Evolutionary conservation across 2,797 vertebrate species (phyloP).

Genomic region (Channa striata): DNA sequence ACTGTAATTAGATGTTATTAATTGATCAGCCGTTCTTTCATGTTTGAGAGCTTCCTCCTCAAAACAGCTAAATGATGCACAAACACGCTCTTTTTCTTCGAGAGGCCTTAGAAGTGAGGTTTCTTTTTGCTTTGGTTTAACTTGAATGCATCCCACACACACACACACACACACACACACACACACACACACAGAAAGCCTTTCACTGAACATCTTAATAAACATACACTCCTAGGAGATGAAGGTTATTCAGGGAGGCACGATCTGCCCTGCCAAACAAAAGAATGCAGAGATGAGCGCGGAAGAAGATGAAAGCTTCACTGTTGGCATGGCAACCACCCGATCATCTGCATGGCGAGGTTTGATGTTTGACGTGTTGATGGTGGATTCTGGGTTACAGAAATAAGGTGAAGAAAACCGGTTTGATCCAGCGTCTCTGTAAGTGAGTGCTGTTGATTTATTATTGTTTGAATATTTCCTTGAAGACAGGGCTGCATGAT

Average conservation of each 20-base stretch:
- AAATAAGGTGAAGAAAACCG: slow-evolving; percentile 45
- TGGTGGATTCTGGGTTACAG: slow-evolving; percentile 49
- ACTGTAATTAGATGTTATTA: slow-evolving; percentile 41
- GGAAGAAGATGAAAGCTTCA: slow-evolving; percentile 65
- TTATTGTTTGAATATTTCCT: slow-evolving; percentile 30
- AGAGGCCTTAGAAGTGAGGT: slow-evolving; percentile 12
- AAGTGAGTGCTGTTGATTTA: slow-evolving; percentile 41
- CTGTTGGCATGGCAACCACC: slow-evolving; percentile 74
- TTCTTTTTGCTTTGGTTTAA: slow-evolving; percentile 26
- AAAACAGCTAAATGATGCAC: slow-evolving; percentile 6
- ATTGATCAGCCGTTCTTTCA: slow-evolving; percentile 8
- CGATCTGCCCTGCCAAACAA: slow-evolving; percentile 48
- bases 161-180: slow-evolving; percentile 25
- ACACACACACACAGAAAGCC: slow-evolving; percentile 16
- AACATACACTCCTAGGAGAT: slow-evolving; percentile 38
- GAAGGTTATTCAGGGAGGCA: slow-evolving; percentile 27
- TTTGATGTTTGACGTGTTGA: slow-evolving; percentile 62
- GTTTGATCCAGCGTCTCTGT: slow-evolving; percentile 58
- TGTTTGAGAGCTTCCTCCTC: neutral
- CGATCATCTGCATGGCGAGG: slow-evolving; percentile 46
- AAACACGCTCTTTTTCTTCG: slow-evolving; percentile 15
- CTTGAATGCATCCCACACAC: slow-evolving; percentile 21
- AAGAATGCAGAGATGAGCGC: slow-evolving; percentile 32
- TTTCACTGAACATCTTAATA: slow-evolving; percentile 32
- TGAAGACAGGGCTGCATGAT: slow-evolving; percentile 14